These are phyloP conservation scores for Mallotus villosus DNA, from an alignment of 2,797 vertebrate genomes.

Conservation along the genomic window DNA sequence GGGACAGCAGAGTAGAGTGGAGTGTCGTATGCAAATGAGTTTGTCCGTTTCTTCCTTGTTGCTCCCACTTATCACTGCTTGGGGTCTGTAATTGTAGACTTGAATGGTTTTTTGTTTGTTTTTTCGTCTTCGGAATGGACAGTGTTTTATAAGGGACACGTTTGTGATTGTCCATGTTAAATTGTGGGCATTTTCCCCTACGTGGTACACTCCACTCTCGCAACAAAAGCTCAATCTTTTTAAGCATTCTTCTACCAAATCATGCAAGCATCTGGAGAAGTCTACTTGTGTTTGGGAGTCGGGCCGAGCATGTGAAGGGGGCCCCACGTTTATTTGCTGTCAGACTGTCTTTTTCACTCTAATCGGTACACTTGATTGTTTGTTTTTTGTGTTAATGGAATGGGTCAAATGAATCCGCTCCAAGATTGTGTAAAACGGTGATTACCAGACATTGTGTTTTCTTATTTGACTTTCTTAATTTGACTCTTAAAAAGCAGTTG, in stretches of 20 bases:
- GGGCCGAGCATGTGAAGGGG: conserved; percentile 53
- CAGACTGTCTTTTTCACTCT: conserved; percentile 16
- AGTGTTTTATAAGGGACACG: conserved; percentile 45
- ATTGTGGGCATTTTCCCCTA: background rate
- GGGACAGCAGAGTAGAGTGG: conserved; percentile 30
- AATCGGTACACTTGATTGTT: background rate
- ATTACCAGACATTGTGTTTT: conserved; percentile 8
- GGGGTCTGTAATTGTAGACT: conserved; percentile 54
- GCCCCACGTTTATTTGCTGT: conserved; percentile 44
- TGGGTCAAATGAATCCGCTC: conserved; percentile 22
- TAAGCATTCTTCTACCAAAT: conserved; percentile 26
- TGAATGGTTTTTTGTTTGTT: conserved; percentile 28
- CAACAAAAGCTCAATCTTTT: conserved; percentile 4
- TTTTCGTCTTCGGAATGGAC: conserved; percentile 27
- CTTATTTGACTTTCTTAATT: conserved; percentile 33
- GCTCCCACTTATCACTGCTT: conserved; percentile 53
- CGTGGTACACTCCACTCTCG: conserved; percentile 23
- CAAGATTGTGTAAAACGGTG: background rate
- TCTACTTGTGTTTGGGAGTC: conserved; percentile 34
- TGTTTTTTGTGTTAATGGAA: conserved; percentile 19
- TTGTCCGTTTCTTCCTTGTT: conserved; percentile 48
- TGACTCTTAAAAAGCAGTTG: conserved; percentile 25
- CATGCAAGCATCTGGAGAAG: conserved; percentile 38
- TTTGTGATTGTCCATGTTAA: too few relatives aligned
- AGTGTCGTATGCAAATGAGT: conserved; percentile 42